Conservation (phyloP, 2,888 invertebrate species). For the Alloscopus bannaensis region DNA sequence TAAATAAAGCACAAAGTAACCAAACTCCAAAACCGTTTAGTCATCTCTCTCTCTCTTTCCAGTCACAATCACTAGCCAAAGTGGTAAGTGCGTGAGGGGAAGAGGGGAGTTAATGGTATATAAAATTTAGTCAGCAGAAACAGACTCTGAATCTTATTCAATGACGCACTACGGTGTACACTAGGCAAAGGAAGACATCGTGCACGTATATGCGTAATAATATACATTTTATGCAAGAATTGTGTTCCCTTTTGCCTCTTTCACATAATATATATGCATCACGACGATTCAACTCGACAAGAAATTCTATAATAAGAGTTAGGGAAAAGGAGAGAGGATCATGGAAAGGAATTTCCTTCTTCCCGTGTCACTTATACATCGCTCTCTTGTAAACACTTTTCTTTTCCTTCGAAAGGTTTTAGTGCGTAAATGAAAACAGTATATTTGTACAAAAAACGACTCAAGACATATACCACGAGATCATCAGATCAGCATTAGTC, state of each 20-base stretch:
- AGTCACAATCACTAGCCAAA: too few species aligned
- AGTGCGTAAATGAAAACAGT: background rate
- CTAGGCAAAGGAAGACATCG: too few species aligned
- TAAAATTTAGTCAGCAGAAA: slow-evolving; percentile 42
- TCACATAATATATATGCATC: too few species aligned
- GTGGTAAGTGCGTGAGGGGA: slow-evolving; percentile 28
- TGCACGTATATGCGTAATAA: too few species aligned
- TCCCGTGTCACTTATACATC: slow-evolving; percentile 47
- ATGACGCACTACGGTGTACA: too few species aligned
- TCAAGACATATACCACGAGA: slow-evolving; percentile 30
- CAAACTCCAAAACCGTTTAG: slow-evolving; percentile 4
- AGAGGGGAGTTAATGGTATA: slow-evolving; percentile 50
- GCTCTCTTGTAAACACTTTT: slow-evolving; percentile 47
- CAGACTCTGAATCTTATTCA: too few species aligned
- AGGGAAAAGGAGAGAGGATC: slow-evolving; percentile 33
- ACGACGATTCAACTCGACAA: too few species aligned
- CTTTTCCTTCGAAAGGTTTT: background rate
- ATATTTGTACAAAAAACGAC: background rate
- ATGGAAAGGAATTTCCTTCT: slow-evolving; percentile 36
- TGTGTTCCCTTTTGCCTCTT: too few species aligned
- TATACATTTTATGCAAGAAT: too few species aligned
- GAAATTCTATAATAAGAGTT: too few species aligned
- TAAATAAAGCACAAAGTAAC: slow-evolving; percentile 9
- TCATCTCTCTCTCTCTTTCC: slow-evolving; percentile 39
- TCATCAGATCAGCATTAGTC: slow-evolving; percentile 28